phyloP scores from a whole-genome alignment of 2,888 invertebrate genomes.

The Eupelmus urozonus region DNA sequence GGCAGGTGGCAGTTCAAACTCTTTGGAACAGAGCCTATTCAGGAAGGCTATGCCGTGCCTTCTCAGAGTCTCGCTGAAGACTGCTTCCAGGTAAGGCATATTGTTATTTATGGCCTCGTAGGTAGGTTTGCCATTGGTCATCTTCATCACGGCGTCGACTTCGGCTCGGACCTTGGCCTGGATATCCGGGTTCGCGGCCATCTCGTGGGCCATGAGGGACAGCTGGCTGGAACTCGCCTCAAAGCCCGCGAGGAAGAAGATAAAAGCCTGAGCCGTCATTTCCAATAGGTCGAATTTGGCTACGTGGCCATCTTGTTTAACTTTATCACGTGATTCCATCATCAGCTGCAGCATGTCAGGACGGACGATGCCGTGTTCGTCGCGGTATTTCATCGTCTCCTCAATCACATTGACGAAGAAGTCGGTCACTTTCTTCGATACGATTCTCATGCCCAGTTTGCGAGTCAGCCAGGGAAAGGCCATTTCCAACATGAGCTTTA shows the following conservation, averaged over 20 bases:
- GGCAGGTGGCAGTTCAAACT: constrained; percentile 71
- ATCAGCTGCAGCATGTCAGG: constrained; percentile 81
- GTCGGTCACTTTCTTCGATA: constrained; percentile 28
- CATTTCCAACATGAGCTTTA: constrained; percentile 60
- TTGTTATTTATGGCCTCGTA: constrained; percentile 43
- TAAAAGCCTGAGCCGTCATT: constrained; percentile 72
- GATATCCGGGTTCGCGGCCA: constrained; percentile 65
- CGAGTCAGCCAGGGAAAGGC: constrained; percentile 60
- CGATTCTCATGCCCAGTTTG: constrained; percentile 56
- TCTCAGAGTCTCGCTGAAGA: constrained; percentile 67
- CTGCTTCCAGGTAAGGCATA: constrained; percentile 49
- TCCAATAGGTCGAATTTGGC: constrained; percentile 69
- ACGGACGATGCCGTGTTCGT: constrained; percentile 70
- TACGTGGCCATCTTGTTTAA: constrained; percentile 3
- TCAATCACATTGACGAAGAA: constrained; percentile 63
- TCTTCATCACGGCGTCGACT: constrained; percentile 78
- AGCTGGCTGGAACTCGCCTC: constrained; percentile 65
- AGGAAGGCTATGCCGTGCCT: constrained; percentile 66
- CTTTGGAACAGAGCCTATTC: constrained; percentile 70
- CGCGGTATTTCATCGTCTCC: constrained; percentile 62
- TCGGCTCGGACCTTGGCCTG: constrained; percentile 68
- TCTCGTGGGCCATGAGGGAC: constrained; percentile 64
- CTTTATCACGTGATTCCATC: constrained; percentile 75
- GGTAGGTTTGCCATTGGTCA: constrained; percentile 4
- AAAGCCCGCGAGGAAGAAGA: constrained; percentile 68